Evolutionary conservation across 2,797 vertebrate genomes (phyloP), one percentile per base, ranked within the genome.

Genomic region (Eurystomus glaucurus): DNA sequence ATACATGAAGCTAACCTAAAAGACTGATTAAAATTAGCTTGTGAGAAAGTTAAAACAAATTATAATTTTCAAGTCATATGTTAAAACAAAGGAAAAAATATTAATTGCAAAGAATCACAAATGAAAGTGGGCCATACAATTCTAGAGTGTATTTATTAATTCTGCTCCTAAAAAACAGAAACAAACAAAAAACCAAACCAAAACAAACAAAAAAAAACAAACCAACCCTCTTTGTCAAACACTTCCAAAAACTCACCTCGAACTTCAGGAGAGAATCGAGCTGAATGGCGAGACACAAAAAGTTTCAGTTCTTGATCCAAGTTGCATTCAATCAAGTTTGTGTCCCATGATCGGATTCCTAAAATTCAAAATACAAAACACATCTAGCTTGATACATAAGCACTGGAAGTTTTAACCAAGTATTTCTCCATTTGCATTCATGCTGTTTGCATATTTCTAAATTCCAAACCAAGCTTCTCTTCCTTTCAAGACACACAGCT

Each of bases 291-390:
- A 93, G 99, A 99, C 79, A 99, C 99, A 90, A 99, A 99, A 93
- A 99, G 99, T 95, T 99, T 99, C 79, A 99, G 98, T 94, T 99
- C 99, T 98, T 99, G 99, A 97, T 99, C 99, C 98, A 99, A 98
- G 98, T 99, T 99, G 98, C 99, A 99, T 96, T 99, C 99, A 6
- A 99, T 98, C 74, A 99, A 98, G 97, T 99, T 99, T 96, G 99
- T 99, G 98, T 99, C 99, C 99, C 99, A 99, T 94, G 99, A 99
- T 83, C 99, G 99, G 95, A 99, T 99, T 89, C 99, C 99, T 99
- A 96, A 39, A 97, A 98, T 94, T 82, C 55, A 97, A 98, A 86
- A 97, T 2, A 95, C 93, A 95, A 97, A 96, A 82, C 35, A 95
- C 13, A 60, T 50, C 82, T 28, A 90, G 72, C 29, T 94, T 87